Base-by-base conservation (phyloP, 2,113 vertebrate genomes). In the Vidua chalybeata region DNA sequence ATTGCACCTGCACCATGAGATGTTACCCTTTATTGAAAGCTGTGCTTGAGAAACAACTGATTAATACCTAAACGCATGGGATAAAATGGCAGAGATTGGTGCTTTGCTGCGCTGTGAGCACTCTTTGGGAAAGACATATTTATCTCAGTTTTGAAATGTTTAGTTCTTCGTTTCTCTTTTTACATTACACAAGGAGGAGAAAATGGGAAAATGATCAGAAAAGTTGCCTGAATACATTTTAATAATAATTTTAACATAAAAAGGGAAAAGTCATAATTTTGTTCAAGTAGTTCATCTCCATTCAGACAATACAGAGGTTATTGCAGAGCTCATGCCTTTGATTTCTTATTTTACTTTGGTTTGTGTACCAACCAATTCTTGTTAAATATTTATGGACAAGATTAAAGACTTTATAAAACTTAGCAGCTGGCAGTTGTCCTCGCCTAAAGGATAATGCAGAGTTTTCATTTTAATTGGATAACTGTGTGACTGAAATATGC, bases 351-450 rank as follows among this genome's bases (percentile, higher is more conserved):
- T 97, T 97, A 92, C 94, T 97, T 97, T 92, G 89, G 96, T 90
- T 97, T 98, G 95, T 98, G 95, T 98, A 98, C 97, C 93, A 98
- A 97, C 97, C 94, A 97, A 90, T 98, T 98, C 97, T 97, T 98
- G 95, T 98, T 98, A 98, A 98, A 98, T 98, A 98, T 98, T 98
- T 98, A 98, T 98, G 97, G 97, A 96, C 92, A 97, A 98, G 97
- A 98, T 98, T 98, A 98, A 98, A 98, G 98, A 98, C 97, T 97
- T 98, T 97, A 97, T 98, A 97, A 98, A 98, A 98, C 97, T 97
- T 97, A 97, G 97, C 97, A 98, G 98, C 95, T 98, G 97, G 97
- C 97, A 98, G 97, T 95, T 97, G 97, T 98, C 97, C 97, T 98
- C 56, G 54, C 97, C 97, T 97, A 97, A 98, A 98, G 97, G 97